phyloP scores from a whole-genome alignment of 2,113 vertebrate species.

The Semicossyphus pulcher region DNA sequence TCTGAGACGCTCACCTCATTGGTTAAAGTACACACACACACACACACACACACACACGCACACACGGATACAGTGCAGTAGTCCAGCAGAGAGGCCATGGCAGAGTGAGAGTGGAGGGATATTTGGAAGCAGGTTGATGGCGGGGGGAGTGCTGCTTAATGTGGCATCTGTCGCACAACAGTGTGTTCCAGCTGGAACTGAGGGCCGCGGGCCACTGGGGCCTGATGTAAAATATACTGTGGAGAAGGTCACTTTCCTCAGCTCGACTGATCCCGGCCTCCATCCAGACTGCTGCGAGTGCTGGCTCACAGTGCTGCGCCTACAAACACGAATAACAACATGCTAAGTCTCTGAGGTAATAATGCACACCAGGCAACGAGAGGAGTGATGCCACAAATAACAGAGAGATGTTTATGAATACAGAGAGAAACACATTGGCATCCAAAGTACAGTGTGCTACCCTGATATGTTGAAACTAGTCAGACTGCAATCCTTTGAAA shows the following conservation, averaged over 20 bases:
- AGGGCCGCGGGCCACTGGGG: conserved; percentile 37
- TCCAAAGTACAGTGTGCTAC: not conserved
- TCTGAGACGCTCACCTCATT: conserved; percentile 42
- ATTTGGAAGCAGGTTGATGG: conserved; percentile 61
- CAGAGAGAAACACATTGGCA: not conserved
- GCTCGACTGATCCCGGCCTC: conserved; percentile 33
- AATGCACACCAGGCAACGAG: not conserved
- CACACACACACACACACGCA: conserved; percentile 28
- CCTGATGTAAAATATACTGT: conserved; percentile 59
- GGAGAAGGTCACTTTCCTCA: conserved; percentile 74
- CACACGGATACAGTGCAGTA: conserved; percentile 10
- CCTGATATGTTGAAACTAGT: not conserved
- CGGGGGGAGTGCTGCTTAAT: conserved; percentile 54
- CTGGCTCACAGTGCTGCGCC: conserved; percentile 10
- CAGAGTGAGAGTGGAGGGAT: conserved; percentile 52
- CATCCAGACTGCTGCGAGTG: conserved; percentile 34
- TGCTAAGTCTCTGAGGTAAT: conserved; percentile 24
- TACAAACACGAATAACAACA: conserved; percentile 47
- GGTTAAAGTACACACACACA: conserved; percentile 19
- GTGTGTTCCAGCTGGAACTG: conserved; percentile 69
- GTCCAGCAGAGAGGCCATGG: conserved; percentile 46
- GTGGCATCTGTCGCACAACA: conserved; percentile 74
- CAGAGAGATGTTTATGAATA: conserved; percentile 1
- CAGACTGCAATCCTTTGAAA: not conserved
- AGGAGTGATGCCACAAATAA: not conserved